Percentiles rank a stretch among this genome's conserved stretches.
Conservation (phyloP, 2,888 invertebrate genomes). For the Yponomeuta plumbellus region DNA sequence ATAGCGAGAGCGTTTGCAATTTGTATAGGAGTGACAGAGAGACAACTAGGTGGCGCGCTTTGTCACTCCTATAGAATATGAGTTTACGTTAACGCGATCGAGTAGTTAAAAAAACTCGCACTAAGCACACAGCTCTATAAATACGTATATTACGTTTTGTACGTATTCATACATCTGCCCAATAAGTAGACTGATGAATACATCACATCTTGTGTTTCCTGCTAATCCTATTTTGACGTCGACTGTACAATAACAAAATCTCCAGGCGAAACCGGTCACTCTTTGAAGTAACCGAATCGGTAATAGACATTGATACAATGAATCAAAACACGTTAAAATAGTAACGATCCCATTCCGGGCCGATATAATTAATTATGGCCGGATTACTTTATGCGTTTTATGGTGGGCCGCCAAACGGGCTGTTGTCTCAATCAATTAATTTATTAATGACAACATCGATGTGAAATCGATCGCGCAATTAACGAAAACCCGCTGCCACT, state of each 20-base stretch:
- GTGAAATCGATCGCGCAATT: constrained; percentile 20
- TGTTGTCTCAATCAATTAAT: constrained; percentile 42
- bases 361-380: constrained; percentile 8
- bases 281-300: constrained; percentile 25
- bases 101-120: no score
- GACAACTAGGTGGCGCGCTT: no score
- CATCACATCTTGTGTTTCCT: no score
- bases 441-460: constrained; percentile 26
- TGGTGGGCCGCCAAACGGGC: constrained; percentile 16
- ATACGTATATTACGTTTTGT: no score
- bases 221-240: background rate
- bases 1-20: no score
- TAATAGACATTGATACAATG: constrained; percentile 16
- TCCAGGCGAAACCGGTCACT: background rate
- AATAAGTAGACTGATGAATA: no score
- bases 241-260: background rate
- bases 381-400: constrained; percentile 6
- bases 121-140: no score
- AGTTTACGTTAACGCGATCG: no score
- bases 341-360: constrained; percentile 4
- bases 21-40: no score
- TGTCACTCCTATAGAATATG: no score
- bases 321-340: constrained; percentile 21
- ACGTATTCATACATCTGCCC: no score
- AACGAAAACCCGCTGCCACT: background rate